Conservation (phyloP, 1,140 invertebrate species). For the Drosophila mojavensis region DNA sequence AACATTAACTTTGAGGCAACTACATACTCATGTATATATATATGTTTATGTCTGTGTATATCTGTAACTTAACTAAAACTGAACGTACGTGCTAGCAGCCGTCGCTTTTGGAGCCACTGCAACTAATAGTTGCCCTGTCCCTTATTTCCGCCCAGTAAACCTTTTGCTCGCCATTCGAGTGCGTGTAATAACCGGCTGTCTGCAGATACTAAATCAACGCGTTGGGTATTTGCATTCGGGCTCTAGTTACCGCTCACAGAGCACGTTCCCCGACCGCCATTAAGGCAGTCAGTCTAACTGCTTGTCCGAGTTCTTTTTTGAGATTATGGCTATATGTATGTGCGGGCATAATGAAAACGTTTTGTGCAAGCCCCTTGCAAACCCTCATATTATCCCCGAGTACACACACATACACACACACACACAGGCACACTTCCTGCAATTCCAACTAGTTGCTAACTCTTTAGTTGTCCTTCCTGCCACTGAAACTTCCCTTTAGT, state of each 20-base stretch:
- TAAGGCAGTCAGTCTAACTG: constrained; percentile 8
- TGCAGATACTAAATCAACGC: constrained; percentile 79
- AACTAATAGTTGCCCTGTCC: constrained; percentile 37
- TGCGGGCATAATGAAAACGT: constrained; percentile 39
- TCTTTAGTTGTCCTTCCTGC: neutral
- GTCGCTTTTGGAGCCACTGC: constrained; percentile 31
- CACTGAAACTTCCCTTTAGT: too few relatives aligned
- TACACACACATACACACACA: constrained; percentile 1
- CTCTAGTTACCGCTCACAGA: constrained; percentile 27
- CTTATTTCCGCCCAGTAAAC: constrained; percentile 40
- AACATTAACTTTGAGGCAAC: constrained; percentile 66
- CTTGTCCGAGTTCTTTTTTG: constrained; percentile 23
- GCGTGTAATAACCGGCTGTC: constrained; percentile 71
- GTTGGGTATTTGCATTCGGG: constrained; percentile 39
- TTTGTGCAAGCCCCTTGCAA: constrained; percentile 25
- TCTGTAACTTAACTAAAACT: constrained; percentile 71
- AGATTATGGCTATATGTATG: constrained; percentile 34
- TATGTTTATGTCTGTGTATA: neutral
- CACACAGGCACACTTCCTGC: neutral
- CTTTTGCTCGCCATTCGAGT: constrained; percentile 42
- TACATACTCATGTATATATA: too few relatives aligned
- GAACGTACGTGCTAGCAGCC: constrained; percentile 60
- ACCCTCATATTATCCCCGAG: constrained; percentile 6
- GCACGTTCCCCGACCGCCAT: constrained; percentile 46
- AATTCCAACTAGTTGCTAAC: neutral